Evolutionary conservation across 2,113 vertebrate species (phyloP).

Genomic region (Pseudorasbora parva): DNA sequence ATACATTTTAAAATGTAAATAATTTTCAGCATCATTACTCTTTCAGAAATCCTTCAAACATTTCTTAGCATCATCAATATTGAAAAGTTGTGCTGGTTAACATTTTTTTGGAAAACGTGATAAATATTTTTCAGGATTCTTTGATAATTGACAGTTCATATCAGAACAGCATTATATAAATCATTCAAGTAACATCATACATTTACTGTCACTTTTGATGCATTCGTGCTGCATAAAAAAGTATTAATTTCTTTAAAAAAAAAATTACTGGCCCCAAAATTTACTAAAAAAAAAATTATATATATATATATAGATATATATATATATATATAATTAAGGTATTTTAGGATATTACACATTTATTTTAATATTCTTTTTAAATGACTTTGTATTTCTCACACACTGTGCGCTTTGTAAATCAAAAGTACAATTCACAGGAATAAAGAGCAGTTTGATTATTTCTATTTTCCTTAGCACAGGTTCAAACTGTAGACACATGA

Average conservation of each 20-base stretch:
- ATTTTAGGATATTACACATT: not conserved
- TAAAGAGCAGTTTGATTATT: slow-evolving; percentile 70
- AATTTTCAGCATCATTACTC: not conserved
- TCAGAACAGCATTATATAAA: not conserved
- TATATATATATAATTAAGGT: too few species aligned
- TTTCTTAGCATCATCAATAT: not conserved
- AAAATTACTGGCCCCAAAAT: not conserved
- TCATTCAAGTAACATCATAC: too few species aligned
- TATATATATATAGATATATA: too few species aligned
- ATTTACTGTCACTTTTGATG: not conserved
- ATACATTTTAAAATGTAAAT: too few species aligned
- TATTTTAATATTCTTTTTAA: not conserved
- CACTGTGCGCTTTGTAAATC: not conserved
- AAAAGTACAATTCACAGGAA: slow-evolving; percentile 77
- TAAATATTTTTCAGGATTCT: not conserved
- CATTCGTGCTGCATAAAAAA: not conserved
- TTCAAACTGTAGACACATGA: not conserved
- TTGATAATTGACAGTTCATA: not conserved
- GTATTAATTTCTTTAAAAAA: not conserved
- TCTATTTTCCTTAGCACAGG: not conserved
- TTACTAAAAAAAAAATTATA: too few species aligned
- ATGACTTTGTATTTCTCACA: not conserved
- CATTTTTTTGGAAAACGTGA: not conserved
- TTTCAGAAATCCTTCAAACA: not conserved
- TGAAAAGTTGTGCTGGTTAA: not conserved